Percentiles rank a stretch among this genome's conserved stretches.
phyloP scores from a whole-genome alignment of 2,888 invertebrate genomes.

The Macrophya alboannulata region DNA sequence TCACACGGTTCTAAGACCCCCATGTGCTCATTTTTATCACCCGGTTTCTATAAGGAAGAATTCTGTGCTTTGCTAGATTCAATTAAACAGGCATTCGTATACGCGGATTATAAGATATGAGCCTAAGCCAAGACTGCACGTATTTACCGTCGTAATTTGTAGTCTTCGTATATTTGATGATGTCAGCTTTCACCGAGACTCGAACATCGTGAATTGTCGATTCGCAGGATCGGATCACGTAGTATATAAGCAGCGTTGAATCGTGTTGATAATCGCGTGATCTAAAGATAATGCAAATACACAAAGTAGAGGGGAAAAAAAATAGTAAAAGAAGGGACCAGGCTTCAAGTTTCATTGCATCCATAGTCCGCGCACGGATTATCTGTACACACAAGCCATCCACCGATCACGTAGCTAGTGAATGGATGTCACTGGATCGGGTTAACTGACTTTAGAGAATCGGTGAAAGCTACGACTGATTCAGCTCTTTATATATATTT shows the following conservation, averaged over 20 bases:
- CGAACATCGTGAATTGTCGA: neutral
- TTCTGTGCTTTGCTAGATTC: neutral
- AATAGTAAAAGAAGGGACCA: neutral
- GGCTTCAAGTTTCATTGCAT: conserved; percentile 10
- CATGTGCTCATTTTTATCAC: neutral
- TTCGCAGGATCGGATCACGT: conserved; percentile 27
- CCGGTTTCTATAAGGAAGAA: neutral
- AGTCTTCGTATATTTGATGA: conserved; percentile 17
- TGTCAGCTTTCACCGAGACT: conserved; percentile 33
- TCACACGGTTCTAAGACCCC: neutral
- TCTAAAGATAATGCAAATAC: conserved; percentile 28
- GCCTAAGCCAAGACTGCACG: neutral
- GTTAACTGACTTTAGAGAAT: conserved; percentile 77
- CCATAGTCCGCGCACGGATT: conserved; percentile 24
- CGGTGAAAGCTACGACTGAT: conserved; percentile 69
- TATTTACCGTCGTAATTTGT: neutral
- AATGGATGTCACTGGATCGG: conserved; percentile 79
- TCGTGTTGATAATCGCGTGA: conserved; percentile 38
- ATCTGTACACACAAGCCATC: conserved; percentile 20
- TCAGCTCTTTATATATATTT: conserved; percentile 38
- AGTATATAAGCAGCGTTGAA: conserved; percentile 13
- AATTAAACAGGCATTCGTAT: neutral
- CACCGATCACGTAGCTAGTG: conserved; percentile 62
- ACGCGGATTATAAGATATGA: neutral
- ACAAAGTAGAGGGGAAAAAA: neutral